These are phyloP conservation scores for Agrochola circellaris DNA, from an alignment of 2,888 invertebrate species.

Conservation along the genomic window DNA sequence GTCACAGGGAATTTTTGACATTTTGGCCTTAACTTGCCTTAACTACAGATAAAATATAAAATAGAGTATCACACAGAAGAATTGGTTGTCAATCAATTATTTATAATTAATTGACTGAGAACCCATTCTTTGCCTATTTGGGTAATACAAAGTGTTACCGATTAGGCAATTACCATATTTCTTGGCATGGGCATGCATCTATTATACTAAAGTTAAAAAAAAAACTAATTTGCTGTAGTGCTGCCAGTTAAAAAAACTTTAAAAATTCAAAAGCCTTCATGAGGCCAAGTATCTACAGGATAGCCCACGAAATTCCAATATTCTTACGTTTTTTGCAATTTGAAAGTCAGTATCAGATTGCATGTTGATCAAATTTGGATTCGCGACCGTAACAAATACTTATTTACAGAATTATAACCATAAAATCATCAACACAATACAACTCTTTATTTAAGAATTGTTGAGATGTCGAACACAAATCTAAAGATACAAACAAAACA, in stretches of 20 bases:
- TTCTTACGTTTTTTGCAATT: background rate
- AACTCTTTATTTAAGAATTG: too few species aligned
- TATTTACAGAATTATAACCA: too few species aligned
- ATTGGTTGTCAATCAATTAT: too few species aligned
- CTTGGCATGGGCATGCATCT: too few species aligned
- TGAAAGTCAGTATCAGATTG: background rate
- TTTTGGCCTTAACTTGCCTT: background rate
- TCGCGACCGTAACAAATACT: too few species aligned
- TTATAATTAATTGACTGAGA: background rate
- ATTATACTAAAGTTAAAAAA: background rate
- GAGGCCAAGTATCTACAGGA: too few species aligned
- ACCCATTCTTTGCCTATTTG: too few species aligned
- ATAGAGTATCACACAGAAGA: too few species aligned
- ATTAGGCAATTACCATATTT: background rate
- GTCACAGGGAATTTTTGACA: background rate
- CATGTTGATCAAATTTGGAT: background rate
- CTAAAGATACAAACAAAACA: too few species aligned
- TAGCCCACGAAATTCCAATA: background rate
- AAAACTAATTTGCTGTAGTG: background rate
- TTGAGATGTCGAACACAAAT: too few species aligned
- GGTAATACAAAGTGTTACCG: too few species aligned
- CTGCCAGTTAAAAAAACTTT: background rate
- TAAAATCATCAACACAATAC: too few species aligned
- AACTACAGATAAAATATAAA: constrained; percentile 14
- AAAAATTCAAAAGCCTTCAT: background rate